Base-by-base conservation (phyloP, 2,888 invertebrate species). In the Schizaphis graminum region DNA sequence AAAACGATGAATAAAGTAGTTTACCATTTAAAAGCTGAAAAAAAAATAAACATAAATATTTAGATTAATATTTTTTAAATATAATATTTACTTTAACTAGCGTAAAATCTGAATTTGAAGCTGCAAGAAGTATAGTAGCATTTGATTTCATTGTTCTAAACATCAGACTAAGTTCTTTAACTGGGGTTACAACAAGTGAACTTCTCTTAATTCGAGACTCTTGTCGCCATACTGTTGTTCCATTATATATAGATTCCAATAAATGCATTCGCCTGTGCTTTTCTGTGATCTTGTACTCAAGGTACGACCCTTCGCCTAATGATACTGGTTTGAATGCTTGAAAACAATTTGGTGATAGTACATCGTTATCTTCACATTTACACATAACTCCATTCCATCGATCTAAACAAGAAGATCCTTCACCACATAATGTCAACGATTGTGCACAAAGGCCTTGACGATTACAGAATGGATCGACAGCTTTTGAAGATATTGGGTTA, bases 181-280 rank as follows among this genome's bases (percentile, higher is more conserved):
- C 96, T 10, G 97, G 97, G 4, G 88, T 85, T 86, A 96, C 96
- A 13, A 95, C 94, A n/a, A 89, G 77, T 26, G 88, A 57, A 49
- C 49, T 94, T 86, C 93, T 89, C 35, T 94, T 92, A 28, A 28
- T 92, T 92, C 89, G 47, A 87, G 87, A 87, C 53, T 94, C 91
- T 77, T 95, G 95, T 41, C 96, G 96, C 98, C 98, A 98, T 10
- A 97, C 96, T 1, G 97, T 97, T 93, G 97, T 97, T 7, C 98
- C 97, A 57, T 97, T 96, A 95, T 98, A 98, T 56, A 98, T 96
- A 92, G 97, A 97, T 95, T 98, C 98, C 89, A 99, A 96, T 13
- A 98, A 96, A 95, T 98, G 98, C 97, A 98, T 98, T 95, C 99
- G 96, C 95, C 98, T 97, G 96, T 98, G 98, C 95, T 98, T 98